phyloP scores from a whole-genome alignment of 1,140 invertebrate genomes.

The Tetragonula clypearis region DNA sequence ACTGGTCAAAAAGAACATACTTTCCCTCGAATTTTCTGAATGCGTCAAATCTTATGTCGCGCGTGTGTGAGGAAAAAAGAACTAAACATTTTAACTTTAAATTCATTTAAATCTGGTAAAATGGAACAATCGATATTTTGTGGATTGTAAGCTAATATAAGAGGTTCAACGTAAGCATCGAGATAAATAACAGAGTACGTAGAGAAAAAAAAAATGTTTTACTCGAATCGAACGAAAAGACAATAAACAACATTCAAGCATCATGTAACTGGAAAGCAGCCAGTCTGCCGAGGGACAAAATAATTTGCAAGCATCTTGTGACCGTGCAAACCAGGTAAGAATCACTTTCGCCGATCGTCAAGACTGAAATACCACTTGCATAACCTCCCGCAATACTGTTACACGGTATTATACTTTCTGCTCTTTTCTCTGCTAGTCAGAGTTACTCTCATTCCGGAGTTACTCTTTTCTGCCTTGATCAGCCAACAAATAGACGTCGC shows the following conservation, averaged over 20 bases:
- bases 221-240: background rate
- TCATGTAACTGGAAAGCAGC: background rate
- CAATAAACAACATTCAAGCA: background rate
- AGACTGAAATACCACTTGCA: constrained; percentile 65
- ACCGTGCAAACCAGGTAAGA: constrained; percentile 54
- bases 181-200: background rate
- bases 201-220: background rate
- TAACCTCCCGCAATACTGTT: constrained; percentile 71
- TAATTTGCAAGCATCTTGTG: constrained; percentile 19
- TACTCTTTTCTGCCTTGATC: constrained; percentile 20
- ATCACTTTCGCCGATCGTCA: constrained; percentile 77
- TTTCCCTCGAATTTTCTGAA: no score
- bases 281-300: background rate
- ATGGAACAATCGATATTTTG: background rate
- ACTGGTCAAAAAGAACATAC: background rate
- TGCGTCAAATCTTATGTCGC: no score
- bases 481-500: background rate
- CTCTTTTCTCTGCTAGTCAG: constrained; percentile 39
- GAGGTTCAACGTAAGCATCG: background rate
- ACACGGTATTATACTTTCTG: constrained; percentile 55
- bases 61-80: background rate
- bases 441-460: constrained; percentile 52
- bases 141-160: background rate
- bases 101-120: background rate
- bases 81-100: background rate